Conservation (phyloP, 2,113 vertebrate species). For the Dromas ardeola region DNA sequence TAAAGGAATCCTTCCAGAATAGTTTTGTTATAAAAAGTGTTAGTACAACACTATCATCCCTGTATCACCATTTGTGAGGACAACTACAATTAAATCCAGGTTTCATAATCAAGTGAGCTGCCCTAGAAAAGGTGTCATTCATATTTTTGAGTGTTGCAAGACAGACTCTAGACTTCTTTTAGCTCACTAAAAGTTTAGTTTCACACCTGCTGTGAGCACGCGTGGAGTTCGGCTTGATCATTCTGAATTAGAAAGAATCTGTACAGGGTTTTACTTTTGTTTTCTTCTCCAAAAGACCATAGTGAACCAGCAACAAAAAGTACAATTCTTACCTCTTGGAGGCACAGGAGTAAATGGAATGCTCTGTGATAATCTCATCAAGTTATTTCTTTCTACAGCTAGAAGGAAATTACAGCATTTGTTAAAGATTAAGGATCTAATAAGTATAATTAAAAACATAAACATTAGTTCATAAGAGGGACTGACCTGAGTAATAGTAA, state of each 20-base stretch:
- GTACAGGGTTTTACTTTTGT: not conserved
- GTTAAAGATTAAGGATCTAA: not conserved
- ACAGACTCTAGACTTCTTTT: not conserved
- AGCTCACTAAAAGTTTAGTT: not conserved
- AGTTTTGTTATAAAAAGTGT: not conserved
- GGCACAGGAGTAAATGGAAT: constrained; percentile 98
- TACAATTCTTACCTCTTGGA: constrained; percentile 86
- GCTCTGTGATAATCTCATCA: constrained; percentile 97
- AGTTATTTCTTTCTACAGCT: constrained; percentile 99
- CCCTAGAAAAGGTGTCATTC: not conserved
- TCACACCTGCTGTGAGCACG: not conserved
- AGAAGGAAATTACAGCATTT: constrained; percentile 42
- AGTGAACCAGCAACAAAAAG: not conserved
- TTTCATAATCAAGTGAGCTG: not conserved
- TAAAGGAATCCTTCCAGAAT: not conserved
- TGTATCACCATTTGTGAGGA: not conserved
- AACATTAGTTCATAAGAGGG: not conserved
- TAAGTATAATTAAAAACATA: not conserved
- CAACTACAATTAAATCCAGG: not conserved
- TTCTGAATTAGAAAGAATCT: not conserved
- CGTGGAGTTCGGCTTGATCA: not conserved
- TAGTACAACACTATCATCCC: not conserved
- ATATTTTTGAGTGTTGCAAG: not conserved
- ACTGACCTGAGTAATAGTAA: constrained; percentile 97
- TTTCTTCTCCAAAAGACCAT: not conserved